Evolutionary conservation across 2,797 vertebrate species (phyloP), one percentile per base, ranked within the genome.

Genomic region (Hoplostethus mediterraneus): DNA sequence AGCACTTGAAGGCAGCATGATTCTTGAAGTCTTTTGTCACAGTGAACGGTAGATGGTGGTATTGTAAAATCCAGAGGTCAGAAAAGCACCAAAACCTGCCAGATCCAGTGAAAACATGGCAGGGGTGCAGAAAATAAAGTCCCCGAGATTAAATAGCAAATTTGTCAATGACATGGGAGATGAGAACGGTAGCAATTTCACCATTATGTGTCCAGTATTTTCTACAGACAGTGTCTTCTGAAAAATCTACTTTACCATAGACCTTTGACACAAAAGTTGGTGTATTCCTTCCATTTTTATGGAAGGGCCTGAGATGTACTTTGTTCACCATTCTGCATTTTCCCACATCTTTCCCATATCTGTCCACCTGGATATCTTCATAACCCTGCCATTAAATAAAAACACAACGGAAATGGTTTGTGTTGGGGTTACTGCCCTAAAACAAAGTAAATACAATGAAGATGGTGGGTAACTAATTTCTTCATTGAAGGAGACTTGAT

Each of bases 21-120:
- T 17, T 49, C 11, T 56, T 53, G 52, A 30, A 21, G 40, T 64
- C 17, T 55, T 75, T 59, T 48, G 2, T 3, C 30, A 56, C 7
- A 66, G 6, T 38, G 14, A 38, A 57, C 45, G 1, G 13, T n/a
- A 56, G 54, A 56, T 56, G 54, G 54, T 14, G 16, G 21, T 5
- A n/a, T 47, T 30, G 31, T 31, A 42, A 66, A n/a, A 30, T 30
- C 51, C 49, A n/a, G 12, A 36, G 69, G 48, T 70, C 40, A 54
- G 10, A 65, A 79, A 76, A 63, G 51, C 4, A 77, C 64, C 62
- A 79, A 53, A 85, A 88, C 82, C 86, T 88, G 72, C 79, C 65
- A 42, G 14, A 30, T 71, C 45, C 45, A 14, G 17, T 54, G 7
- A 49, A 51, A 64, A 55, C 2, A 38, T 63, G 11, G 10, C 0